phyloP scores from a whole-genome alignment of 2,888 invertebrate species.

The Sepioteuthis lessoniana region DNA sequence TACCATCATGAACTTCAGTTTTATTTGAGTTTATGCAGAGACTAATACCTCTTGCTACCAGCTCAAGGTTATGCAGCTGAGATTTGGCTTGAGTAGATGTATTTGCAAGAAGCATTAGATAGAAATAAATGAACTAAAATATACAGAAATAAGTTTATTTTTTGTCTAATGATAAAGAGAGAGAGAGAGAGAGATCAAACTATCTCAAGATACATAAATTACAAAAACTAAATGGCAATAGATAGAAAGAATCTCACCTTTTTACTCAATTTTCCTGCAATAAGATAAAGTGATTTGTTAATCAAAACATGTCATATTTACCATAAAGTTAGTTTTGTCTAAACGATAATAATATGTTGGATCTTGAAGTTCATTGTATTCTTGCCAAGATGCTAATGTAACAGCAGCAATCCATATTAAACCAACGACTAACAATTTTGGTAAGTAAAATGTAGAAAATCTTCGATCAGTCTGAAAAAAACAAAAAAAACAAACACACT shows the following conservation, averaged over 20 bases:
- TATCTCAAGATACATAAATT: background rate
- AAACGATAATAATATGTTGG: constrained; percentile 93
- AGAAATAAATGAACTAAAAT: too few species aligned
- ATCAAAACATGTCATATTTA: constrained; percentile 53
- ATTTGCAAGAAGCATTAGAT: too few species aligned
- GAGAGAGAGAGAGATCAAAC: background rate
- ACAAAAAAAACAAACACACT: background rate
- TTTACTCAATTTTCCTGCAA: background rate
- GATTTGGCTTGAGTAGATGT: too few species aligned
- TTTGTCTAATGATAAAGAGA: background rate
- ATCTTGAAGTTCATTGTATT: constrained; percentile 89
- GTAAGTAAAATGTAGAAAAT: constrained; percentile 89
- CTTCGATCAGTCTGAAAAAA: constrained; percentile 86
- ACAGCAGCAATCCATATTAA: constrained; percentile 90
- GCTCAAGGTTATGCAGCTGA: too few species aligned
- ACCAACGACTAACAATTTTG: constrained; percentile 90
- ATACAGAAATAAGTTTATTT: background rate
- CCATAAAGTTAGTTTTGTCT: constrained; percentile 79
- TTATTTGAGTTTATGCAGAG: too few species aligned
- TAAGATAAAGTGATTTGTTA: background rate
- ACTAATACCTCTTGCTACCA: too few species aligned
- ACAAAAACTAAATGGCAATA: background rate
- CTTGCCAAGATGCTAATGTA: constrained; percentile 91
- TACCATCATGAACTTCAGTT: too few species aligned
- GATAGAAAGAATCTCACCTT: too few species aligned